Evolutionary conservation across 1,140 invertebrate genomes (phyloP).

Genomic region (Venustaconcha ellipsiformis): DNA sequence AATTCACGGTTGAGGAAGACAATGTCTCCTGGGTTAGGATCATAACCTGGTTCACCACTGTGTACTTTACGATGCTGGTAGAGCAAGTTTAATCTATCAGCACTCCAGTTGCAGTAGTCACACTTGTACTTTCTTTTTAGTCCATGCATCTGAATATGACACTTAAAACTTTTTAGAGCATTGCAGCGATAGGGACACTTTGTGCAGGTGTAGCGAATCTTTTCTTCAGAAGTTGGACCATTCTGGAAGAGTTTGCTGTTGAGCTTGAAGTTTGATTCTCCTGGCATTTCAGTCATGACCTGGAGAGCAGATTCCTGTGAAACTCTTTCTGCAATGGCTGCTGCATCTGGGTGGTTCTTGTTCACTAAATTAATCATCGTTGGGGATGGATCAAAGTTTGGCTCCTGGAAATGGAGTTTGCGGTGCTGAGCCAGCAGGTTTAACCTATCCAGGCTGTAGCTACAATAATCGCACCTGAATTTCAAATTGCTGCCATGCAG

Average conservation of each 20-base stretch:
- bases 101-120: slow-evolving; percentile 65
- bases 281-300: slow-evolving; percentile 8
- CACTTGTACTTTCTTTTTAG: slow-evolving; percentile 56
- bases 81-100: slow-evolving; percentile 53
- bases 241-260: neutral
- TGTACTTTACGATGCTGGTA: slow-evolving; percentile 62
- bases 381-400: slow-evolving; percentile 35
- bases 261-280: slow-evolving; percentile 5
- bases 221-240: slow-evolving; percentile 25
- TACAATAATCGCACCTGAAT: slow-evolving; percentile 55
- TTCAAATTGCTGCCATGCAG: slow-evolving; percentile 41
- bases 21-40: slow-evolving; percentile 49
- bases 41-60: slow-evolving; percentile 40
- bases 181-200: slow-evolving; percentile 59
- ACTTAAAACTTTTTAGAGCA: slow-evolving; percentile 50
- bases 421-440: slow-evolving; percentile 46
- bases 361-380: slow-evolving; percentile 36
- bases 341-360: slow-evolving; percentile 20
- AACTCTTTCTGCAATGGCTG: slow-evolving; percentile 11
- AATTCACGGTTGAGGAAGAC: slow-evolving; percentile 58
- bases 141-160: slow-evolving; percentile 58
- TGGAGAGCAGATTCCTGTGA: slow-evolving; percentile 21
- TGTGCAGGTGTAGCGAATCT: slow-evolving; percentile 43
- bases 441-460: slow-evolving; percentile 50
- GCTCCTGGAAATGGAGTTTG: slow-evolving; percentile 41